phyloP scores from a whole-genome alignment of 2,888 invertebrate species.

The Eledone cirrhosa region DNA sequence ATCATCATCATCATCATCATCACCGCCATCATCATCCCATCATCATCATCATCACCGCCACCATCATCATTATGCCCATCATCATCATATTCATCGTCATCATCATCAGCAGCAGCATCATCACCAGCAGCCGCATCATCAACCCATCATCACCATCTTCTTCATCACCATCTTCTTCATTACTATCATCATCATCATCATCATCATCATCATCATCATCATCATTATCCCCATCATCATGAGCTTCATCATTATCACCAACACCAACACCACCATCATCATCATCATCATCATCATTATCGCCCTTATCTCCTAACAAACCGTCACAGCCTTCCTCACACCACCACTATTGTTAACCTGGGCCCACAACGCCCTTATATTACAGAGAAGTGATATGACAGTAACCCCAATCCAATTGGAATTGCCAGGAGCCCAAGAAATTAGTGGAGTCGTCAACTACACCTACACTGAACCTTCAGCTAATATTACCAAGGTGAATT shows the following conservation, averaged over 20 bases:
- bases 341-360: too few species aligned
- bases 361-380: too few species aligned
- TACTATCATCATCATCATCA: not conserved
- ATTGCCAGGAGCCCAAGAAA: not conserved
- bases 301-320: too few species aligned
- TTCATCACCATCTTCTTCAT: too few species aligned
- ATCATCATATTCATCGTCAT: not conserved
- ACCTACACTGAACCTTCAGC: not conserved
- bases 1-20: not conserved
- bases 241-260: not conserved
- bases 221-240: not conserved
- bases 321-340: too few species aligned
- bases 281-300: not conserved
- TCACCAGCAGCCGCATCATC: too few species aligned
- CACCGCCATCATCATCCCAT: not conserved
- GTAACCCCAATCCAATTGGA: not conserved
- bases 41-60: too few species aligned
- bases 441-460: not conserved
- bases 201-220: slow-evolving; percentile 6
- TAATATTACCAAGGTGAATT: not conserved
- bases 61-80: too few species aligned
- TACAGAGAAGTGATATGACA: too few species aligned
- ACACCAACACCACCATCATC: too few species aligned
- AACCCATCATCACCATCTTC: too few species aligned
- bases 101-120: not conserved